Evolutionary conservation across 2,888 invertebrate species (phyloP).

Genomic region (Falcaria lacertinaria): DNA sequence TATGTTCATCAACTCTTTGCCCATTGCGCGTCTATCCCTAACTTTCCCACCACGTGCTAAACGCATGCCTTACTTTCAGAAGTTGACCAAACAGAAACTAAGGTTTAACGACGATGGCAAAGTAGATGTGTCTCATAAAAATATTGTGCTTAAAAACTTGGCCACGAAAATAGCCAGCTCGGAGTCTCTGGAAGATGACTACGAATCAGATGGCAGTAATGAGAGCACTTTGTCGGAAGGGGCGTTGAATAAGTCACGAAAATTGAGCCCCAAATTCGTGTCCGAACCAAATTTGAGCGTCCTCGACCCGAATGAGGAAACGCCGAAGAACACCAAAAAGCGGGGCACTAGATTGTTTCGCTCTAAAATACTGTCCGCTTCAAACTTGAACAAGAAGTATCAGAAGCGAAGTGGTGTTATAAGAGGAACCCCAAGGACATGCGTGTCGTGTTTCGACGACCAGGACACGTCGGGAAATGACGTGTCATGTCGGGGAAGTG

Average conservation of each 20-base stretch:
- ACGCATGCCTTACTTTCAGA: slow-evolving; percentile 58
- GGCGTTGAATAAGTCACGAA: slow-evolving; percentile 51
- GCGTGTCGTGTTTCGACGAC: slow-evolving; percentile 68
- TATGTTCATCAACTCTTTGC: slow-evolving; percentile 12
- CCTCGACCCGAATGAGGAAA: slow-evolving; percentile 52
- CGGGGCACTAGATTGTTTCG: slow-evolving; percentile 57
- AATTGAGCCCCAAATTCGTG: slow-evolving; percentile 69
- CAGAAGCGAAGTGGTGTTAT: slow-evolving; percentile 50
- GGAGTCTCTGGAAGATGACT: slow-evolving; percentile 60
- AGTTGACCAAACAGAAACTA: slow-evolving; percentile 55
- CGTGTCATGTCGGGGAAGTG: slow-evolving; percentile 25
- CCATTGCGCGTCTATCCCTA: slow-evolving; percentile 24
- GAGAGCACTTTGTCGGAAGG: slow-evolving; percentile 71
- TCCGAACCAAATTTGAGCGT: slow-evolving; percentile 71
- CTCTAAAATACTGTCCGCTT: slow-evolving; percentile 53
- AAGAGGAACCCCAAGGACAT: slow-evolving; percentile 58
- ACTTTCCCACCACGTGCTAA: slow-evolving; percentile 38
- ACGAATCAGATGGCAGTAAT: slow-evolving; percentile 65
- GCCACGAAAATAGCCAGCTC: slow-evolving; percentile 67
- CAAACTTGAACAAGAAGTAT: slow-evolving; percentile 63
- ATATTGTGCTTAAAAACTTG: slow-evolving; percentile 66
- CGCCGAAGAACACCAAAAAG: slow-evolving; percentile 67
- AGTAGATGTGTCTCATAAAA: slow-evolving; percentile 65
- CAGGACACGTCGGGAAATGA: slow-evolving; percentile 56
- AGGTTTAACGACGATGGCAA: slow-evolving; percentile 55